A percentile compares a stretch with the other conserved stretches of the same genome.
Conservation (phyloP, 2,113 vertebrate species). For the Turdus rufiventris region DNA sequence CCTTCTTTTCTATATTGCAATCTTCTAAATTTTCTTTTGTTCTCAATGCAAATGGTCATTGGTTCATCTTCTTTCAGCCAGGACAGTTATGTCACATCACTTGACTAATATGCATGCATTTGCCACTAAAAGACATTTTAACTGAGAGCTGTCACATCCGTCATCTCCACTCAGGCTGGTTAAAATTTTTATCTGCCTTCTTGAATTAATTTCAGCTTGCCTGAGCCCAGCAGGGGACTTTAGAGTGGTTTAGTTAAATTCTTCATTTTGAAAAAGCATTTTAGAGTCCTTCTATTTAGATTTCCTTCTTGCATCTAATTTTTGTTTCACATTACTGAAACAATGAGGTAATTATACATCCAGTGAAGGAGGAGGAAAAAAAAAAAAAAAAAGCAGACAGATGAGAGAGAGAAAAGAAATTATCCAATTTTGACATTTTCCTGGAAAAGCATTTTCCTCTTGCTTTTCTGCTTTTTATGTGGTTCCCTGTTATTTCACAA, state of each 20-base stretch:
- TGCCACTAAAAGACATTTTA: slow-evolving; percentile 83
- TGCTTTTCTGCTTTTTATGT: neutral
- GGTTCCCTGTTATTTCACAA: slow-evolving; percentile 39
- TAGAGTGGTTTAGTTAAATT: slow-evolving; percentile 78
- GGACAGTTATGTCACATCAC: slow-evolving; percentile 79
- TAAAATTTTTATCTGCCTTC: slow-evolving; percentile 84
- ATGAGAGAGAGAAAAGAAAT: slow-evolving; percentile 30
- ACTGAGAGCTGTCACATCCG: slow-evolving; percentile 83
- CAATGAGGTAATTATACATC: slow-evolving; percentile 66
- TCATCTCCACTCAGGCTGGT: slow-evolving; percentile 79
- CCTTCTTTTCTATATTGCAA: neutral
- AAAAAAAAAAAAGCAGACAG: neutral
- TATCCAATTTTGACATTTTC: slow-evolving; percentile 49
- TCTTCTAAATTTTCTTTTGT: slow-evolving; percentile 74
- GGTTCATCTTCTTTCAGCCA: slow-evolving; percentile 72
- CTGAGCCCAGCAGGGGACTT: slow-evolving; percentile 81
- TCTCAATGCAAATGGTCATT: slow-evolving; percentile 77
- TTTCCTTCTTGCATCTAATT: slow-evolving; percentile 64
- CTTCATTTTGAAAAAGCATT: slow-evolving; percentile 71
- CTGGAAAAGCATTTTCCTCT: slow-evolving; percentile 9
- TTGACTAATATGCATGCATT: slow-evolving; percentile 80
- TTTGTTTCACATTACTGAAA: slow-evolving; percentile 69
- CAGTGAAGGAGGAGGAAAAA: neutral
- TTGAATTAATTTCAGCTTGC: slow-evolving; percentile 85
- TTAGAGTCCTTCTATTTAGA: slow-evolving; percentile 65